phyloP scores from a whole-genome alignment of 2,113 vertebrate species.

The Hyperopisus bebe region DNA sequence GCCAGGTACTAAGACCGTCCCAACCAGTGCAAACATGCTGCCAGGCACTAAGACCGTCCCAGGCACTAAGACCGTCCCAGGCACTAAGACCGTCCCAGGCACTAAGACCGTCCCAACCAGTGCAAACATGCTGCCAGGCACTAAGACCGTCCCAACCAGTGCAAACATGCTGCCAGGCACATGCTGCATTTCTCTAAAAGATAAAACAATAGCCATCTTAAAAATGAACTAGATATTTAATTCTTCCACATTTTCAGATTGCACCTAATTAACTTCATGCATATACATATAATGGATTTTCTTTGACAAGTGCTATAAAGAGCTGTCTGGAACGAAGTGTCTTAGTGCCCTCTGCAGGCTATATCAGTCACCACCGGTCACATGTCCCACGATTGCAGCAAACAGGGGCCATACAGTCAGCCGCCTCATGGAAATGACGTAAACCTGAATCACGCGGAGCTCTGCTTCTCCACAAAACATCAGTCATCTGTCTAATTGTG shows the following conservation, averaged over 20 bases:
- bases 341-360: slow-evolving; percentile 56
- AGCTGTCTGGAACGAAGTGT: slow-evolving; percentile 41
- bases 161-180: slow-evolving; percentile 57
- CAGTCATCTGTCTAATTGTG: slow-evolving; percentile 10
- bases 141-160: slow-evolving; percentile 36
- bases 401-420: slow-evolving; percentile 2
- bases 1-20: slow-evolving; percentile 39
- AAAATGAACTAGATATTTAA: background rate
- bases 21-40: slow-evolving; percentile 57
- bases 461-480: background rate
- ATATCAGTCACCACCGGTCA: background rate
- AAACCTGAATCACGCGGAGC: background rate
- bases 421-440: slow-evolving; percentile 34
- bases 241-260: background rate
- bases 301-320: background rate
- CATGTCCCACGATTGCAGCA: background rate
- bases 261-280: background rate
- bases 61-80: slow-evolving; percentile 53
- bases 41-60: slow-evolving; percentile 37
- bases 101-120: slow-evolving; percentile 31
- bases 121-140: slow-evolving; percentile 58
- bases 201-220: background rate
- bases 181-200: background rate
- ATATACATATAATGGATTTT: background rate
- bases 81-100: background rate